Conservation (phyloP, 2,113 vertebrate genomes). For the Dipodomys spectabilis region DNA sequence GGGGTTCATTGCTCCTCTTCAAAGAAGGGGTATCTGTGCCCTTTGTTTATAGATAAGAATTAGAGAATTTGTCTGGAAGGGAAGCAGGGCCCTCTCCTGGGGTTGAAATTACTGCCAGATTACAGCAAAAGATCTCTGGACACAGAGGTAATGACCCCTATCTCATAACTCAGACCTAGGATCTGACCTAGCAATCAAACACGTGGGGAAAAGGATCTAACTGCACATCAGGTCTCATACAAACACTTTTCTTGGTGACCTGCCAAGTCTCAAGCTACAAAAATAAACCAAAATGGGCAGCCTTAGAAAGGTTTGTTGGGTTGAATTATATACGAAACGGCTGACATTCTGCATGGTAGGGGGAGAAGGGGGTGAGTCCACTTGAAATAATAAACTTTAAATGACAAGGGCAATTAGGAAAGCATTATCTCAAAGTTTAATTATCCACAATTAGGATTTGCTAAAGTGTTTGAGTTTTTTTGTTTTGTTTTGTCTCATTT, state of each 20-base stretch:
- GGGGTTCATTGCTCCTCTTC: neutral
- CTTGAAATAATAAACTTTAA: neutral
- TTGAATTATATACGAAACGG: neutral
- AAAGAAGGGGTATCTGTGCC: neutral
- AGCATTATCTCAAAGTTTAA: neutral
- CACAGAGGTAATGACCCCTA: neutral
- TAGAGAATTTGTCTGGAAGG: neutral
- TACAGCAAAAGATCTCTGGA: neutral
- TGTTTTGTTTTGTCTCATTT: neutral
- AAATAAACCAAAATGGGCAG: neutral
- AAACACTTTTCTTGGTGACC: neutral
- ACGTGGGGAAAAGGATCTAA: neutral
- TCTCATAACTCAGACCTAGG: neutral
- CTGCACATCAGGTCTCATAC: no score
- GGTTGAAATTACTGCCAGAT: neutral
- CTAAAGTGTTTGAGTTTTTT: no score
- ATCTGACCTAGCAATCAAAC: neutral
- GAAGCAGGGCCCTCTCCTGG: no score
- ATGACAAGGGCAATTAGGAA: neutral
- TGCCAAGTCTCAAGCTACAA: neutral
- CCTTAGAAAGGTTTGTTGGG: neutral
- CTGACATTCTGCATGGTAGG: neutral
- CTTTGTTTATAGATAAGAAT: neutral
- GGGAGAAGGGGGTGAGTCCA: rapidly evolving
- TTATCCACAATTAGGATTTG: neutral